Evolutionary conservation across 2,797 vertebrate species (phyloP), one percentile per base, ranked within the genome.

Genomic region (Chelonia mydas): DNA sequence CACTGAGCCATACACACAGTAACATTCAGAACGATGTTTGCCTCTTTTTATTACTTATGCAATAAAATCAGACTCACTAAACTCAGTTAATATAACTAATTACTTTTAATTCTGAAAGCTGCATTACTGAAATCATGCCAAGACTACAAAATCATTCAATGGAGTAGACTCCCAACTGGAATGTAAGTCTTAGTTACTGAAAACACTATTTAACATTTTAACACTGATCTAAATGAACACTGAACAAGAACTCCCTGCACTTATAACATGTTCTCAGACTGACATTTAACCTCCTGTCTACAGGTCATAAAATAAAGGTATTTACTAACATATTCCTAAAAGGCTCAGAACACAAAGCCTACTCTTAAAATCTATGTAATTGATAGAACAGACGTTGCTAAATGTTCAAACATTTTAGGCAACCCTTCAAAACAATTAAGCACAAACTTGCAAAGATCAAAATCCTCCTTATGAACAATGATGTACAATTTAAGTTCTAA

Each of bases 11-110:
- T 45, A 59, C 45, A 21, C 55, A 82, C 28, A 25, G 31, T 33
- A 74, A 72, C 54, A 50, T 90, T 80, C 31, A n/a, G 12, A 83
- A 54, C 91, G n/a, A 61, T 78, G 84, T 80, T 37, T 16, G 55
- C 25, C 28, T 91, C 87, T 85, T 27, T 25, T 76, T 57, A 88
- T 76, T 83, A 86, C 12, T 49, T 17, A 89, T 23, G 54, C 53
- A 84, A 53, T 55, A 86, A 28, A 94, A 79, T 81, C 59, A 86
- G 84, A 92, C 76, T 89, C 83, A 87, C 80, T 98, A 98, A 98
- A 98, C 97, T 98, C 98, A 98, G 98, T 98, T 98, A 98, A 98
- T 98, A 97, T 97, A 99, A 98, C 98, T 99, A 99, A 99, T 98
- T 98, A 98, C 98, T 98, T 98, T 98, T 98, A 99, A 98, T 98